phyloP scores from a whole-genome alignment of 2,797 vertebrate genomes.

The Notolabrus celidotus region DNA sequence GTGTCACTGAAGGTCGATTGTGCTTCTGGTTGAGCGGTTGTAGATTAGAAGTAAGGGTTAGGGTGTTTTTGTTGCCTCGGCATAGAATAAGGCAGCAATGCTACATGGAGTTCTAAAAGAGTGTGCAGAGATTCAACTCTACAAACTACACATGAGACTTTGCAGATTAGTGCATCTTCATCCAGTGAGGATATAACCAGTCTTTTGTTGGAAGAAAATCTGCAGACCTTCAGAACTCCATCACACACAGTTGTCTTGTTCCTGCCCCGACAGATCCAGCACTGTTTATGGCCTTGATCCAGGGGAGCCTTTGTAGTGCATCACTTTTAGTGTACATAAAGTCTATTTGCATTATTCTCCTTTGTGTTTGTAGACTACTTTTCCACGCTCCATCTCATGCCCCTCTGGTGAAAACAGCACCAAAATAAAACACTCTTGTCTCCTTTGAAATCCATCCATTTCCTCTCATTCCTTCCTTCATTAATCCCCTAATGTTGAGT shows the following conservation, averaged over 20 bases:
- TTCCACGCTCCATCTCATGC: conserved; percentile 12
- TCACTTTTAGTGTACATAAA: conserved; percentile 15
- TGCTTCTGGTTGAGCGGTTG: conserved; percentile 10
- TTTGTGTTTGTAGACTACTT: conserved; percentile 40
- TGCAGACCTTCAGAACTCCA: conserved; percentile 37
- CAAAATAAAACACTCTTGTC: conserved; percentile 15
- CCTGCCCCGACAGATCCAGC: conserved; percentile 14
- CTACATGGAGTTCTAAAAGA: conserved; percentile 11
- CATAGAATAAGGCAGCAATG: neutral
- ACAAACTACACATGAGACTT: conserved; percentile 1
- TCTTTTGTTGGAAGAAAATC: conserved; percentile 33
- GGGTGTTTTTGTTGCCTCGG: neutral
- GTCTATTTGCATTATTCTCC: conserved; percentile 29
- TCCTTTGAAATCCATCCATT: conserved; percentile 29
- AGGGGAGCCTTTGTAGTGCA: conserved; percentile 24
- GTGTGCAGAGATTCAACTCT: conserved; percentile 26
- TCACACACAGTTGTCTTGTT: conserved; percentile 16
- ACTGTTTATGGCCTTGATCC: conserved; percentile 24
- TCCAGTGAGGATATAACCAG: conserved; percentile 23
- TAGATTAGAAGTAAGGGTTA: neutral
- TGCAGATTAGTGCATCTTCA: conserved; percentile 7
- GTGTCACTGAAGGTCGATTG: neutral
- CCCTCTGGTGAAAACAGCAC: conserved; percentile 33
- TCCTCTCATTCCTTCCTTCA: conserved; percentile 28
- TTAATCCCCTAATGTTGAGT: conserved; percentile 43